Evolutionary conservation across 2,797 vertebrate species (phyloP).

Genomic region (Spinus pinus): DNA sequence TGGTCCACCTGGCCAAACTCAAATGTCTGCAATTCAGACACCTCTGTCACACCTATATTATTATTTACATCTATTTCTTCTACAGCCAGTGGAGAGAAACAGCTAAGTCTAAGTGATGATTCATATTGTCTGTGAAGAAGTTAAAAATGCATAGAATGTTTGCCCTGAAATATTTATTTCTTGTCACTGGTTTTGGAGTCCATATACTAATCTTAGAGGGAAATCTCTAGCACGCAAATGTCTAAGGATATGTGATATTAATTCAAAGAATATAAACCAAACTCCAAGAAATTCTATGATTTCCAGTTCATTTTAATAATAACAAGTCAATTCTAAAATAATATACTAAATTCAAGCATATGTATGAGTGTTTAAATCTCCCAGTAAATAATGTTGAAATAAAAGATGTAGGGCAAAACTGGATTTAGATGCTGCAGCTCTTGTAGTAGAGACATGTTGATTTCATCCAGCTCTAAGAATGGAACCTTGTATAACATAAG

Average conservation of each 20-base stretch:
- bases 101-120: neutral
- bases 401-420: neutral
- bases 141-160: neutral
- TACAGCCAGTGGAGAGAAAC: neutral
- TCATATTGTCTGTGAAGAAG: neutral
- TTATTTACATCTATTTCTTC: neutral
- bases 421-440: neutral
- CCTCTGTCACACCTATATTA: neutral
- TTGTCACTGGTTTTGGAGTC: neutral
- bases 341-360: neutral
- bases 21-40: neutral
- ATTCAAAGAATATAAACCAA: neutral
- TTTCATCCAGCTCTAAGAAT: neutral
- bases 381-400: neutral
- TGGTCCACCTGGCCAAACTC: neutral
- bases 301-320: neutral
- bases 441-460: neutral
- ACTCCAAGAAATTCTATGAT: neutral
- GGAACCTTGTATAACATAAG: neutral
- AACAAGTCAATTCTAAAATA: neutral
- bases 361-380: neutral
- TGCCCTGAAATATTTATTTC: neutral
- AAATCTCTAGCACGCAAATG: neutral
- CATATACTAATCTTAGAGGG: neutral
- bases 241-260: neutral